Conservation (phyloP, 2,797 vertebrate genomes). For the Gymnocypris eckloni region DNA sequence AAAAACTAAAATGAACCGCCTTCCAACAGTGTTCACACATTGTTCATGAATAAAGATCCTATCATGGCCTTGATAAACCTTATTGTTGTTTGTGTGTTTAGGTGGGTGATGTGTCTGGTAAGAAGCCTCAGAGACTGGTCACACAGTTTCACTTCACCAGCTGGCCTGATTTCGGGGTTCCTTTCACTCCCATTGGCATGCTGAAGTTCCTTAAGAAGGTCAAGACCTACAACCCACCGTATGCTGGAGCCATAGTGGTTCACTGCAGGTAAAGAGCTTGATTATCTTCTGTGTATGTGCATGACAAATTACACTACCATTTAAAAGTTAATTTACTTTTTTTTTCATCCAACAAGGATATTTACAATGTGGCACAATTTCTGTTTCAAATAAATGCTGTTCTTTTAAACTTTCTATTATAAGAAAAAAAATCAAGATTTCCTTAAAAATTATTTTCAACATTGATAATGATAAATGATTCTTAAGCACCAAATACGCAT, state of each 20-base stretch:
- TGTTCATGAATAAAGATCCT: no score
- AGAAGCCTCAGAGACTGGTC: conserved; percentile 95
- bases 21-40: no score
- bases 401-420: no score
- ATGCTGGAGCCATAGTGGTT: conserved; percentile 94
- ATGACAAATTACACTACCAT: background rate
- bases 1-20: no score
- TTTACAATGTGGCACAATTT: background rate
- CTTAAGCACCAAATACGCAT: background rate
- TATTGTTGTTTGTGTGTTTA: conserved; percentile 59
- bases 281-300: background rate
- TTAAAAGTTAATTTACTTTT: background rate
- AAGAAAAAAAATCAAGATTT: no score
- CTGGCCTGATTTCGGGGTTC: conserved; percentile 99
- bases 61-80: no score
- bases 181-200: conserved; percentile 98
- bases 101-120: conserved; percentile 95
- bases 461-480: no score
- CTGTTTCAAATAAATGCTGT: no score
- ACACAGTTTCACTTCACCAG: conserved; percentile 99
- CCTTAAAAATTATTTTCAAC: background rate
- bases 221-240: conserved; percentile 92
- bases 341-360: background rate
- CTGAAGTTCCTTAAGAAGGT: conserved; percentile 99
- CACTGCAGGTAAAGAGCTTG: conserved; percentile 90